Evolutionary conservation across 2,797 vertebrate genomes (phyloP).

Genomic region (Acipenser transmontanus): DNA sequence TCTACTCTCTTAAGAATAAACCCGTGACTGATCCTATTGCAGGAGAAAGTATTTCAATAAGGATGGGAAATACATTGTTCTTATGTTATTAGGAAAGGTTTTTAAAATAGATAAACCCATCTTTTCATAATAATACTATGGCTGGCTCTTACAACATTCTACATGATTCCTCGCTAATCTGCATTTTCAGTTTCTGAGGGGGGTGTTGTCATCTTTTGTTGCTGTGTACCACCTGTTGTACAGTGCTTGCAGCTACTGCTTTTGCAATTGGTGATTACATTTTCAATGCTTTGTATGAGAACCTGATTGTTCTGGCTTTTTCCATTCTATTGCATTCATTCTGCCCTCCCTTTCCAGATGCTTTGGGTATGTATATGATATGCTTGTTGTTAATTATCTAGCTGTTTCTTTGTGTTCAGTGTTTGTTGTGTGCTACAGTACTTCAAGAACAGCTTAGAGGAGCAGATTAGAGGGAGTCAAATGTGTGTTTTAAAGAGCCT

Average conservation of each 20-base stretch:
- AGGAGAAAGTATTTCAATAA: too few species aligned
- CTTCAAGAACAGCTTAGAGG: conserved; percentile 22
- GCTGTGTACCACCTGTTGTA: not conserved
- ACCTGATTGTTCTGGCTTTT: conserved; percentile 65
- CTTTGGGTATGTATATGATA: conserved; percentile 75
- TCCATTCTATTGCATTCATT: conserved; percentile 68
- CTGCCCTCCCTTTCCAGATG: conserved; percentile 72
- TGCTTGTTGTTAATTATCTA: not conserved
- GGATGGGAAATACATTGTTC: too few species aligned
- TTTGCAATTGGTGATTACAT: conserved; percentile 25
- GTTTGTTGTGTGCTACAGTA: conserved; percentile 37
- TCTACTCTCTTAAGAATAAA: too few species aligned
- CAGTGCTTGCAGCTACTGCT: conserved; percentile 30
- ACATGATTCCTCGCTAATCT: not conserved
- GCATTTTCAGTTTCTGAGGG: conserved; percentile 8
- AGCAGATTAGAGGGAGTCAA: conserved; percentile 26
- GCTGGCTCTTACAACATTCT: not conserved
- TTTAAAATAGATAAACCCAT: too few species aligned
- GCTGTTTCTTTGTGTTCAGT: conserved; percentile 29
- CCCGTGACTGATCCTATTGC: too few species aligned
- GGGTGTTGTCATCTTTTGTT: conserved; percentile 42
- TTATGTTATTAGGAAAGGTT: too few species aligned
- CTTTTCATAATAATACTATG: conserved; percentile 22
- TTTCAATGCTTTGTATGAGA: conserved; percentile 42
- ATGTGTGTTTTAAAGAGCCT: conserved; percentile 18